These are phyloP conservation scores for Lasioglossum albipes DNA, from an alignment of 1,140 invertebrate genomes.

Conservation along the genomic window DNA sequence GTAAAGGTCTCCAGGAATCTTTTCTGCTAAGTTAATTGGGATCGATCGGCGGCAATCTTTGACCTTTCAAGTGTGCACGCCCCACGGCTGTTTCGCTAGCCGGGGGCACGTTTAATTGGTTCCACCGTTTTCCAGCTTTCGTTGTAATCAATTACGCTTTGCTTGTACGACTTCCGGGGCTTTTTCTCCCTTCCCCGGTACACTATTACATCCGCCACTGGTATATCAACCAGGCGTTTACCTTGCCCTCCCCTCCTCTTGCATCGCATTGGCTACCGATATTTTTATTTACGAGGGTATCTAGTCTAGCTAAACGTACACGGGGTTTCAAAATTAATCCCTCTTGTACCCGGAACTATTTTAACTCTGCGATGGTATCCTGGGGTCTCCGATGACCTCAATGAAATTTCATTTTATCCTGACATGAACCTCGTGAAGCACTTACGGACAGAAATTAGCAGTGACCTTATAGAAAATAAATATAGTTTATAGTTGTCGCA, in stretches of 20 bases:
- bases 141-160: constrained; percentile 27
- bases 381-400: too few relatives aligned
- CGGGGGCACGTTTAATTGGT: constrained; percentile 37
- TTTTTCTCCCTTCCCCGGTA: neutral
- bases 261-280: neutral
- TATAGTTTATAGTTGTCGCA: too few relatives aligned
- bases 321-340: too few relatives aligned
- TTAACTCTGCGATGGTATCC: too few relatives aligned
- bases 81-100: neutral
- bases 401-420: too few relatives aligned
- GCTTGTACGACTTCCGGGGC: neutral
- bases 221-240: neutral
- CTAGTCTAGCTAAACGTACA: too few relatives aligned
- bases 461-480: too few relatives aligned
- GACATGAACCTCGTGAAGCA: too few relatives aligned
- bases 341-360: too few relatives aligned
- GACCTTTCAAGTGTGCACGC: constrained; percentile 26
- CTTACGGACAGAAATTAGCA: too few relatives aligned
- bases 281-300: neutral
- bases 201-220: neutral
- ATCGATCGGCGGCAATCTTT: constrained; percentile 23
- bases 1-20: constrained; percentile 18
- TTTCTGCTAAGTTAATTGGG: constrained; percentile 30
- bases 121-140: constrained; percentile 24
- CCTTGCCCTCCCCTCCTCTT: neutral